Conservation (phyloP, 2,113 vertebrate genomes). For the Rhodinocichla rosea region DNA sequence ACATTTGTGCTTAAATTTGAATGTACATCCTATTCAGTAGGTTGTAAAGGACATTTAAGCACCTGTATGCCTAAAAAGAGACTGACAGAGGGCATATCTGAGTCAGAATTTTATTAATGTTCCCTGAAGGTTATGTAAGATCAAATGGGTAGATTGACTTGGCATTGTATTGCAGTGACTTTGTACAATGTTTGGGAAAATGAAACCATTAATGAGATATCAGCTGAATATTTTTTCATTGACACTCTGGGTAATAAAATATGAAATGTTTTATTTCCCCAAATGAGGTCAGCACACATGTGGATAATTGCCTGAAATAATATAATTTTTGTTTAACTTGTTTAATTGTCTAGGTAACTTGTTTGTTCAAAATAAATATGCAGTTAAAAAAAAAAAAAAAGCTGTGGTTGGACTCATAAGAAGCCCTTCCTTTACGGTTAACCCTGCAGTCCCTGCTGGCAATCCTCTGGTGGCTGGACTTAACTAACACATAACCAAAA, state of each 20-base stretch:
- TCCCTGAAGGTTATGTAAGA: slow-evolving; percentile 53
- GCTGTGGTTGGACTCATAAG: neutral
- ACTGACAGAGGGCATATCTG: slow-evolving; percentile 39
- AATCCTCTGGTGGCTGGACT: neutral
- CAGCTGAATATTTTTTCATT: slow-evolving; percentile 46
- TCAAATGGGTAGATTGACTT: slow-evolving; percentile 41
- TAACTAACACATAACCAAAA: neutral
- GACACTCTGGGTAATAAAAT: slow-evolving; percentile 26
- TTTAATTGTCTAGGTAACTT: slow-evolving; percentile 30
- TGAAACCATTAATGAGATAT: slow-evolving; percentile 47
- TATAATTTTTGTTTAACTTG: slow-evolving; percentile 43
- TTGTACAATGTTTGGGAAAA: slow-evolving; percentile 52
- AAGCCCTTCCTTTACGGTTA: neutral
- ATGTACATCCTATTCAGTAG: neutral
- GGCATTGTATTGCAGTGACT: slow-evolving; percentile 37
- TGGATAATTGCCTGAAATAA: slow-evolving; percentile 25
- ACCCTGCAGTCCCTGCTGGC: neutral
- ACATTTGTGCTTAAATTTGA: slow-evolving; percentile 57
- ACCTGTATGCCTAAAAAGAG: slow-evolving; percentile 35
- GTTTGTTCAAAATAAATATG: slow-evolving; percentile 22
- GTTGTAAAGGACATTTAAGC: slow-evolving; percentile 42
- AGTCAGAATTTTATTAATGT: slow-evolving; percentile 52
- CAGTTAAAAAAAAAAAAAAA: neutral
- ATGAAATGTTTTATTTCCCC: slow-evolving; percentile 29
- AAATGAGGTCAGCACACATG: slow-evolving; percentile 25